Percentiles rank a stretch among this genome's conserved stretches.
These are phyloP conservation scores for Casuarius casuarius DNA, from an alignment of 2,113 vertebrate species.

Conservation along the genomic window DNA sequence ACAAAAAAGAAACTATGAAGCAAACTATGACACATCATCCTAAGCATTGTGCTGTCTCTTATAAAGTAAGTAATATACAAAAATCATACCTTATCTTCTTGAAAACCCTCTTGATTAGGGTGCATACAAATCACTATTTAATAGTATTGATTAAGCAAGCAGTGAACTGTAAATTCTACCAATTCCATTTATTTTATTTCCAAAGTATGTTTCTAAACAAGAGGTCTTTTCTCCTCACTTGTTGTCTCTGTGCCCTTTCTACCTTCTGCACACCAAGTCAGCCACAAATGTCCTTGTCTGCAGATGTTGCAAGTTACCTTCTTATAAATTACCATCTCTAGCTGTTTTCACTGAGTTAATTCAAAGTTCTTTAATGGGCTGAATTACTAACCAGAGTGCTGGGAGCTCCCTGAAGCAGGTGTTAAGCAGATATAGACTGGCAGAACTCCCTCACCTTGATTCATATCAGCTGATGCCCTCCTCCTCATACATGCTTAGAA, in stretches of 20 bases:
- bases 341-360: background rate
- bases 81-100: background rate
- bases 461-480: background rate
- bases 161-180: background rate
- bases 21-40: background rate
- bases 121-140: background rate
- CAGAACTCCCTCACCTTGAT: background rate
- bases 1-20: background rate
- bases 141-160: background rate
- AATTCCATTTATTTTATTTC: background rate
- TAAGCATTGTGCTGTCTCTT: background rate
- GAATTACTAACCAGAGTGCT: background rate
- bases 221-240: accelerated
- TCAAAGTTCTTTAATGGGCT: background rate
- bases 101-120: background rate
- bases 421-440: background rate
- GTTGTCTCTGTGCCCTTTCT: background rate
- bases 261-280: background rate
- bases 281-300: background rate
- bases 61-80: background rate
- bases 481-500: background rate
- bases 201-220: background rate
- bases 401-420: background rate
- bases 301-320: background rate
- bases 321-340: background rate